These are phyloP conservation scores for Paralichthys olivaceus DNA, from an alignment of 2,113 vertebrate genomes.

Conservation along the genomic window DNA sequence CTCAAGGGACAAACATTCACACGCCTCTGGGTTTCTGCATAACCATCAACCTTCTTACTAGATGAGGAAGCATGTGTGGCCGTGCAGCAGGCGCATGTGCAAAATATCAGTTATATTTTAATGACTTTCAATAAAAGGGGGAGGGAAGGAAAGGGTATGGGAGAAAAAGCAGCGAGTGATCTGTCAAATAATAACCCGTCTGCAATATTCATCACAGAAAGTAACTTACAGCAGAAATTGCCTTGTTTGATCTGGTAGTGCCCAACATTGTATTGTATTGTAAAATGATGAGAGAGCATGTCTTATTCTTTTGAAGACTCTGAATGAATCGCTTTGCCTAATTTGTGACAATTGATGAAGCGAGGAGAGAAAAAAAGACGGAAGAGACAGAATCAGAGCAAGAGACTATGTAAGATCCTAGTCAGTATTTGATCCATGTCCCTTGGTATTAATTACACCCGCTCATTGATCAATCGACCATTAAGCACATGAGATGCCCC, in stretches of 20 bases:
- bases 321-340: constrained; percentile 26
- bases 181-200: constrained; percentile 35
- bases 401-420: constrained; percentile 21
- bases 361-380: constrained; percentile 12
- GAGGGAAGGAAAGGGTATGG: constrained; percentile 3
- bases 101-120: constrained; percentile 31
- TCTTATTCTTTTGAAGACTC: constrained; percentile 43
- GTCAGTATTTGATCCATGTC: constrained; percentile 72
- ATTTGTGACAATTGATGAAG: constrained; percentile 39
- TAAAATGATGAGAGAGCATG: constrained; percentile 27
- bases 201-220: constrained; percentile 61
- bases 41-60: constrained; percentile 28
- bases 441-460: constrained; percentile 70
- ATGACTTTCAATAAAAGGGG: constrained; percentile 10
- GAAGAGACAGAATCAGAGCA: constrained; percentile 18
- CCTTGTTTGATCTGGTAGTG: constrained; percentile 35
- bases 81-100: background rate
- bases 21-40: constrained; percentile 15
- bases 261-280: constrained; percentile 5
- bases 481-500: constrained; percentile 48
- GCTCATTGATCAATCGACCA: constrained; percentile 71
- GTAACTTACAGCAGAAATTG: constrained; percentile 31
- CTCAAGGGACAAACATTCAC: background rate
- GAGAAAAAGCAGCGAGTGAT: constrained; percentile 30
- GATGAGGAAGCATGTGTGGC: constrained; percentile 2